Conservation (phyloP, 1,140 invertebrate species). For the Globodera ellingtonae region DNA sequence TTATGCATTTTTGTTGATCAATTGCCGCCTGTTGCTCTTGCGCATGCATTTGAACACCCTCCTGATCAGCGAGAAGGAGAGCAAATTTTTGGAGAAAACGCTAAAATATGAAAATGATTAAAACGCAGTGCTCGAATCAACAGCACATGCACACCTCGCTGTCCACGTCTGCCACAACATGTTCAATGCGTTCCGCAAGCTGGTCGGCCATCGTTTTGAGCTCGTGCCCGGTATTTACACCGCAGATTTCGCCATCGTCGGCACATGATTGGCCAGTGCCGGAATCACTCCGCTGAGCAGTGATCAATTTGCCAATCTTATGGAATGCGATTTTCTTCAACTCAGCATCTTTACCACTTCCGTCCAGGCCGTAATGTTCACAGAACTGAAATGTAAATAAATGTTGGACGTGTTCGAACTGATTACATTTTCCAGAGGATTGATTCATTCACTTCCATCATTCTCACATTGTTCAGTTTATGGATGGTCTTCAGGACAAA, state of each 20-base stretch:
- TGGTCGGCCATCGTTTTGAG: slow-evolving; percentile 9
- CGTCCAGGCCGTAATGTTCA: slow-evolving; percentile 30
- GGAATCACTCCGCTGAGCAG: not conserved
- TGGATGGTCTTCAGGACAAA: slow-evolving; percentile 26
- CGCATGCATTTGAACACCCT: slow-evolving; percentile 20
- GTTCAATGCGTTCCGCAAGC: slow-evolving; percentile 29
- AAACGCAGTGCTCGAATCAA: too few species aligned
- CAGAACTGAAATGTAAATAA: slow-evolving; percentile 28
- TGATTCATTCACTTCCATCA: slow-evolving; percentile 4
- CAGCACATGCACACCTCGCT: slow-evolving; percentile 7
- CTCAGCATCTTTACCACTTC: slow-evolving; percentile 16
- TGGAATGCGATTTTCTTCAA: slow-evolving; percentile 33
- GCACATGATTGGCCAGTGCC: not conserved
- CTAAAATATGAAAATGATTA: slow-evolving; percentile 13
- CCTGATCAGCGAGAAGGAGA: slow-evolving; percentile 7
- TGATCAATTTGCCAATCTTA: slow-evolving; percentile 29
- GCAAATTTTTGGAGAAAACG: slow-evolving; percentile 3
- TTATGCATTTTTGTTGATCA: not conserved
- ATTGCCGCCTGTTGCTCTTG: not conserved
- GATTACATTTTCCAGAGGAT: slow-evolving; percentile 4
- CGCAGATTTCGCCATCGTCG: slow-evolving; percentile 13
- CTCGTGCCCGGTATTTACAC: not conserved
- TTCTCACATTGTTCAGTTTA: slow-evolving; percentile 21
- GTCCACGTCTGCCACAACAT: slow-evolving; percentile 12
- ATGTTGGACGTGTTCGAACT: not conserved